Evolutionary conservation across 2,888 invertebrate genomes (phyloP).

Genomic region (Microctonus brassicae): DNA sequence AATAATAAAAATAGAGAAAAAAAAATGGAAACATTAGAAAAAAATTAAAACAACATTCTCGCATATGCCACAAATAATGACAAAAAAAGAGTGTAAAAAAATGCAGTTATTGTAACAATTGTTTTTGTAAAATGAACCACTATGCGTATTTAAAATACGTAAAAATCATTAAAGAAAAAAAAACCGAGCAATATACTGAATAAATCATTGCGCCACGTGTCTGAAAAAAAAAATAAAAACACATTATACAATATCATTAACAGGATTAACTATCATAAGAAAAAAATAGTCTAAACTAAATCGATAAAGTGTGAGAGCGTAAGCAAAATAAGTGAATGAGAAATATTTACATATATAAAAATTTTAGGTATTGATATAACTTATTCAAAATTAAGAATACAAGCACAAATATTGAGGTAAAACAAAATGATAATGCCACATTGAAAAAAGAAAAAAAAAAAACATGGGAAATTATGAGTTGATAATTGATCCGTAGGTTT

Average conservation of each 20-base stretch:
- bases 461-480: conserved; percentile 42
- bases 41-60: not conserved
- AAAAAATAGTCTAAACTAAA: not conserved
- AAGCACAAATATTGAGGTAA: conserved; percentile 31
- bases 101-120: not conserved
- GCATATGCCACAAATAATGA: not conserved
- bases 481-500: conserved; percentile 55
- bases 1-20: not conserved
- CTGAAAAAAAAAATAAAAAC: conserved; percentile 4
- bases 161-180: not conserved
- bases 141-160: not conserved
- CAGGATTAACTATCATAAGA: conserved; percentile 6
- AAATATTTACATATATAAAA: conserved; percentile 12
- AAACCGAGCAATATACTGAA: not conserved
- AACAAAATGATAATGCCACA: conserved; percentile 34
- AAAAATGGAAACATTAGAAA: not conserved
- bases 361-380: conserved; percentile 22
- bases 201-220: conserved; percentile 16
- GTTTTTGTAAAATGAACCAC: not conserved
- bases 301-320: conserved; percentile 25
- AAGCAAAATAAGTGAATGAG: conserved; percentile 28
- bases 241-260: conserved; percentile 26
- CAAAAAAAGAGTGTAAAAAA: not conserved
- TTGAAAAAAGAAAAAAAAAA: conserved; percentile 38
- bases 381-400: conserved; percentile 34